Percentiles rank a stretch among this genome's conserved stretches.
phyloP scores from a whole-genome alignment of 2,113 vertebrate genomes.

The Passer montanus region DNA sequence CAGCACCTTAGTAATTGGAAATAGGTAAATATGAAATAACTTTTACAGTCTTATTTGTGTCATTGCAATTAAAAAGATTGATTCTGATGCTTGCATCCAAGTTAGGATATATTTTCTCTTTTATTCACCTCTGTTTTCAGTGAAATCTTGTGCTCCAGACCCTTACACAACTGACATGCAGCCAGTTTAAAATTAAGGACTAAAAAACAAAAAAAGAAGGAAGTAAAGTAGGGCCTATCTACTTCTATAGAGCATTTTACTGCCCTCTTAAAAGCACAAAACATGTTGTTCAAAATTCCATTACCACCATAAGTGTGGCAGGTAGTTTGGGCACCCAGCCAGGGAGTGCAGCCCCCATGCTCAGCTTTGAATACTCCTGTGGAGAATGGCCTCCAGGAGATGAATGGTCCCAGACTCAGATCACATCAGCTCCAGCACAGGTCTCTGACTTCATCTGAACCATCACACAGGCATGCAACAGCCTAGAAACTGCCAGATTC shows the following conservation, averaged over 20 bases:
- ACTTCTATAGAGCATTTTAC: not conserved
- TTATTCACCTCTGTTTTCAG: not conserved
- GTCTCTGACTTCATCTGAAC: not conserved
- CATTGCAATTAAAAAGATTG: not conserved
- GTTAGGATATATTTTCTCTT: not conserved
- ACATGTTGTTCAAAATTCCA: not conserved
- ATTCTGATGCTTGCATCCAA: not conserved
- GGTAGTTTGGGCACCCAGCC: not conserved
- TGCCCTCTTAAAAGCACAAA: not conserved
- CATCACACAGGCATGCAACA: accelerated
- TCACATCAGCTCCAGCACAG: not conserved
- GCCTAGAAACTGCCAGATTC: not conserved
- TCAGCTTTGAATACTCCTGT: not conserved
- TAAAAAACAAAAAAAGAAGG: not conserved
- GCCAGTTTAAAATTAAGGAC: not conserved
- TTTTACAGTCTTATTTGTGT: not conserved
- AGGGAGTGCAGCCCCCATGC: not conserved
- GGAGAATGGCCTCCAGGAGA: not conserved
- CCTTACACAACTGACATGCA: not conserved
- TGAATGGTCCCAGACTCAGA: not conserved
- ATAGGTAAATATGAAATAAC: constrained; percentile 43
- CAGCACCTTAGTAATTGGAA: constrained; percentile 50
- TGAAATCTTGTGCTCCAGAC: not conserved
- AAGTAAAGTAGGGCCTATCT: not conserved
- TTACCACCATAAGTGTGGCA: accelerated